Evolutionary conservation across 2,797 vertebrate species (phyloP).

Genomic region (Gadopsis bispinosus): DNA sequence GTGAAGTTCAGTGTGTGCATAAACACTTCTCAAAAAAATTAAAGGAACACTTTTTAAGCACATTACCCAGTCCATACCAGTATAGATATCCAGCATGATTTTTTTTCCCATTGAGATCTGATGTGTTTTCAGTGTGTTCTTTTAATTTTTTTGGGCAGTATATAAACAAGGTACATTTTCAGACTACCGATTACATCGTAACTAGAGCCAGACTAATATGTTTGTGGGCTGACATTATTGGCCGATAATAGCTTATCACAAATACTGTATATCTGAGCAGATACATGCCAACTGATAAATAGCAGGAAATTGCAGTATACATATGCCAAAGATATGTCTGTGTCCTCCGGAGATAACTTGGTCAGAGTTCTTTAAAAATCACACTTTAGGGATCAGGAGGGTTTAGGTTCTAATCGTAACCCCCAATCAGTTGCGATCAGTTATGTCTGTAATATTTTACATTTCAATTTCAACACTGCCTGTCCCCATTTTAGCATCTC

Average conservation of each 20-base stretch:
- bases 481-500: constrained; percentile 10
- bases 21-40: too few species aligned
- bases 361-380: neutral
- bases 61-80: too few species aligned
- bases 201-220: neutral
- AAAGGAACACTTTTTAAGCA: too few species aligned
- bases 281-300: neutral
- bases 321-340: neutral
- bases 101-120: too few species aligned
- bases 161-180: neutral
- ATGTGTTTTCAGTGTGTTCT: too few species aligned
- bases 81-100: too few species aligned
- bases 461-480: neutral
- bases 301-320: neutral
- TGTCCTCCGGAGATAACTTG: neutral
- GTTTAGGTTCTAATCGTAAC: neutral
- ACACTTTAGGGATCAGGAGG: neutral
- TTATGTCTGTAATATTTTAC: neutral
- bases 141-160: neutral
- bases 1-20: neutral
- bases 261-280: neutral
- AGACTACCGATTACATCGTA: neutral
- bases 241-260: neutral
- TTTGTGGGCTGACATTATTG: neutral
- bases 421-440: neutral